These are phyloP conservation scores for Melanocharis versteri DNA, from an alignment of 2,113 vertebrate species.

Conservation along the genomic window DNA sequence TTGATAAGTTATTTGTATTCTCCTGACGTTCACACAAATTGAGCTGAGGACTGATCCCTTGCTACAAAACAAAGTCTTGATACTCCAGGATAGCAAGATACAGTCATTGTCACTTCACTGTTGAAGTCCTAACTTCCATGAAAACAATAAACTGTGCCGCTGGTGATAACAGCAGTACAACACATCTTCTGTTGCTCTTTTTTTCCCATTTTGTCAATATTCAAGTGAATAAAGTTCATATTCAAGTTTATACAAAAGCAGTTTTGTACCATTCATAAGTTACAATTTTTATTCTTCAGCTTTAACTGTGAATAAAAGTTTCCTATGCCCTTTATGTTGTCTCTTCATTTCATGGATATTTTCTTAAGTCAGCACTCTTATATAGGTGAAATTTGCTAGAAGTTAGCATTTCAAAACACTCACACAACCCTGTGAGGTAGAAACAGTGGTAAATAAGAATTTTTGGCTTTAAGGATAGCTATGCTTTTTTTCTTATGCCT, in stretches of 20 bases:
- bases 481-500: neutral
- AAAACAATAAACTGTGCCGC: constrained; percentile 1
- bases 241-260: neutral
- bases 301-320: neutral
- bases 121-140: neutral
- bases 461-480: neutral
- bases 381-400: neutral
- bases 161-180: neutral
- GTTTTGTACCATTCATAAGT: neutral
- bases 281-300: neutral
- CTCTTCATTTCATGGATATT: neutral
- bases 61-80: neutral
- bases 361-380: neutral
- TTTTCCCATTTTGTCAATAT: neutral
- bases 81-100: neutral
- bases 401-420: neutral
- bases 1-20: neutral
- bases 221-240: neutral
- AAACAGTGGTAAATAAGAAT: neutral
- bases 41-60: neutral
- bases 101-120: constrained; percentile 10
- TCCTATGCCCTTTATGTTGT: neutral
- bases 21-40: neutral
- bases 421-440: neutral
- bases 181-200: neutral